Conservation (phyloP, 1,140 invertebrate genomes). For the Bemisia tabaci region DNA sequence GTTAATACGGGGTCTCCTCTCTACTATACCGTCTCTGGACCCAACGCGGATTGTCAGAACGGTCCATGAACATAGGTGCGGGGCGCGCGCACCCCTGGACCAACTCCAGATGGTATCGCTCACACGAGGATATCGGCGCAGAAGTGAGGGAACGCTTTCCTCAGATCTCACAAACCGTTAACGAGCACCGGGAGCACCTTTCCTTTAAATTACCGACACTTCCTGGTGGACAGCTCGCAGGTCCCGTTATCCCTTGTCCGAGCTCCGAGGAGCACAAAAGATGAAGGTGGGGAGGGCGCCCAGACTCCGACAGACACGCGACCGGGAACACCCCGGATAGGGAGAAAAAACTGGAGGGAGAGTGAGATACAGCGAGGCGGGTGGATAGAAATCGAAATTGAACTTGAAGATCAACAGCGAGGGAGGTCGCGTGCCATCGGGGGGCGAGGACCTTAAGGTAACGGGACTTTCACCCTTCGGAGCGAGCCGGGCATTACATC, state of each 20-base stretch:
- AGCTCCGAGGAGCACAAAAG: not conserved
- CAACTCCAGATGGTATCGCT: too few species aligned
- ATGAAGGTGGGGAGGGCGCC: not conserved
- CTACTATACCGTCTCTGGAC: too few species aligned
- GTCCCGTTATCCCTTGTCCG: not conserved
- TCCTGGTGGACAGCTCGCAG: not conserved
- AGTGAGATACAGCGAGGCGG: not conserved
- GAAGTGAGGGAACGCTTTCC: too few species aligned
- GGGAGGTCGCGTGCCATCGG: not conserved
- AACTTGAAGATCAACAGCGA: not conserved
- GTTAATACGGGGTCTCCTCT: too few species aligned
- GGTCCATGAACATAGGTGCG: too few species aligned
- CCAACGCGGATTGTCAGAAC: too few species aligned
- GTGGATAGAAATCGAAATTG: not conserved
- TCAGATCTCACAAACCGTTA: too few species aligned
- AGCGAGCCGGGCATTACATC: not conserved
- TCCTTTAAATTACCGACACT: not conserved
- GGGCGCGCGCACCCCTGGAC: too few species aligned
- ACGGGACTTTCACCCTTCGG: not conserved
- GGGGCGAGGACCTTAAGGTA: not conserved
- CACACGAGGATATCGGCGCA: too few species aligned
- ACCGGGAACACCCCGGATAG: too few species aligned
- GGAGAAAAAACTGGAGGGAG: too few species aligned
- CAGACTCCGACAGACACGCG: not conserved
- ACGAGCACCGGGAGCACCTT: not conserved